A percentile compares a stretch with the other conserved stretches of the same genome.
Evolutionary conservation across 2,888 invertebrate species (phyloP).

Genomic region (Scaptomyza caliginosa): DNA sequence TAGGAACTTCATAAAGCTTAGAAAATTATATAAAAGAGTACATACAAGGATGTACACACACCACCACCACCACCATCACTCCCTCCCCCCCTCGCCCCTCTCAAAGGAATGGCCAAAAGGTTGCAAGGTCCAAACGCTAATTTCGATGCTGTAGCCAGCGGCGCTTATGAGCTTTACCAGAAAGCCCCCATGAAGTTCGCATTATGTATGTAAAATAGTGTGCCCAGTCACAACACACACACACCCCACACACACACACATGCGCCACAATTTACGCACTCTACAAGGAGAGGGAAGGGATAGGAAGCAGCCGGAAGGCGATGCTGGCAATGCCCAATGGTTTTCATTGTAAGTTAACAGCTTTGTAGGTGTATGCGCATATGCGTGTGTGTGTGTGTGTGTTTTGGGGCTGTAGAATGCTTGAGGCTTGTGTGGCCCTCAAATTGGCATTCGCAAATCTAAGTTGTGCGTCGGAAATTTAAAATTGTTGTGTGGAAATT

Average conservation of each 20-base stretch:
- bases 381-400: slow-evolving; percentile 1
- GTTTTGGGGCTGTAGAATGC: slow-evolving; percentile 27
- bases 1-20: no score
- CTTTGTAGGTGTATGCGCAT: slow-evolving; percentile 30
- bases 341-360: slow-evolving; percentile 70
- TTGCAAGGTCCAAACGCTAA: slow-evolving; percentile 64
- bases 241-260: background rate
- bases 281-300: slow-evolving; percentile 10
- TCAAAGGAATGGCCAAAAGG: slow-evolving; percentile 17
- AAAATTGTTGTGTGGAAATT: slow-evolving; percentile 73
- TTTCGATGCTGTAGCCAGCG: slow-evolving; percentile 67
- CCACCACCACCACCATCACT: background rate
- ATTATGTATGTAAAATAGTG: slow-evolving; percentile 77
- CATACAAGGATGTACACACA: background rate
- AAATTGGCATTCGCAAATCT: slow-evolving; percentile 74
- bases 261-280: slow-evolving; percentile 53
- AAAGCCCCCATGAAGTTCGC: slow-evolving; percentile 69
- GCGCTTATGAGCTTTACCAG: slow-evolving; percentile 71
- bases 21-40: no score
- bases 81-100: background rate
- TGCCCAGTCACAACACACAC: slow-evolving; percentile 33
- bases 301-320: slow-evolving; percentile 13
- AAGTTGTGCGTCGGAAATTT: slow-evolving; percentile 64
- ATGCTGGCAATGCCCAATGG: slow-evolving; percentile 50
- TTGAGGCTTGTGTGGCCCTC: slow-evolving; percentile 41